Percentiles rank a stretch among this genome's conserved stretches.
These are phyloP conservation scores for Cygnus buccinator DNA, from an alignment of 2,113 vertebrate genomes.

Conservation along the genomic window DNA sequence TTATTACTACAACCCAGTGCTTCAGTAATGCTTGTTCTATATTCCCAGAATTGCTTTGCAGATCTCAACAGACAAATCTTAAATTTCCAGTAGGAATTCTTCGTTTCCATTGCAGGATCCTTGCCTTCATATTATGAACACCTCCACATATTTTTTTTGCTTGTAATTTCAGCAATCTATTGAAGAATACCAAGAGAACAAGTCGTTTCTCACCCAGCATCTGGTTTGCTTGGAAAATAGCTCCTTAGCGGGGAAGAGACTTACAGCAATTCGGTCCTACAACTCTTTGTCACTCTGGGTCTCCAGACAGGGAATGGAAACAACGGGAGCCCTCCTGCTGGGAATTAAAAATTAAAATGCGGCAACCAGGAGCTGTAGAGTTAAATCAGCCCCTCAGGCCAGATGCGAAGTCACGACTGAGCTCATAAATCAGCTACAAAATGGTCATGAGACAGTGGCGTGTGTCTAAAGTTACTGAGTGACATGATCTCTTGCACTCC, in stretches of 20 bases:
- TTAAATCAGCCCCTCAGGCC: background rate
- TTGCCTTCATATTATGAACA: background rate
- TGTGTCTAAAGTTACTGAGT: slow-evolving; percentile 24
- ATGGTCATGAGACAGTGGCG: fast-evolving
- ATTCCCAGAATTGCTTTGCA: background rate
- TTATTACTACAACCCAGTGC: background rate
- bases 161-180: background rate
- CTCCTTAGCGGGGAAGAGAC: background rate
- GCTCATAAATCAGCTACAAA: slow-evolving; percentile 38
- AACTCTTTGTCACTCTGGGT: background rate
- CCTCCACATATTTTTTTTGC: fast-evolving
- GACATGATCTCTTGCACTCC: background rate
- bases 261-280: background rate
- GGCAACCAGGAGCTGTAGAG: background rate
- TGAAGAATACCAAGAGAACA: background rate
- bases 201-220: background rate
- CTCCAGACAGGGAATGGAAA: background rate
- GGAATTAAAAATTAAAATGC: too few relatives aligned
- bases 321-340: background rate
- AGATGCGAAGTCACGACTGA: background rate
- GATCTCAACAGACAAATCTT: background rate
- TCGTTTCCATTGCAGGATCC: background rate
- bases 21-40: background rate
- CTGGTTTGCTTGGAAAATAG: background rate
- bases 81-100: background rate